These are phyloP conservation scores for Labroides dimidiatus DNA, from an alignment of 2,797 vertebrate genomes.

Conservation along the genomic window DNA sequence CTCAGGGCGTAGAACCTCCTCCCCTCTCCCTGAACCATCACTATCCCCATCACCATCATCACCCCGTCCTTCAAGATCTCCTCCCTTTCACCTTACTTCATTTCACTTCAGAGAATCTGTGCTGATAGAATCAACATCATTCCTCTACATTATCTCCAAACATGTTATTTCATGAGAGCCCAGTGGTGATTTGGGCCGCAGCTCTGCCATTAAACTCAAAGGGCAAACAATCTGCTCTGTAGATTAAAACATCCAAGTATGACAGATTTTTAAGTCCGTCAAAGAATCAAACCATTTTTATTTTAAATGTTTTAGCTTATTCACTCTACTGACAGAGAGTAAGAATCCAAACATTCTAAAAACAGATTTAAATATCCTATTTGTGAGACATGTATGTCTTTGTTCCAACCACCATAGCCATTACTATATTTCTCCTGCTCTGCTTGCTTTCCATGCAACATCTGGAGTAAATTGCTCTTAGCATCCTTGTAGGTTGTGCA, in stretches of 20 bases:
- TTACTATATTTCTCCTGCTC: too few species aligned
- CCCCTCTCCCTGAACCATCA: background rate
- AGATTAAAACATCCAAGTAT: background rate
- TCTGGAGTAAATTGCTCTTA: too few species aligned
- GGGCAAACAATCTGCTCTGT: background rate
- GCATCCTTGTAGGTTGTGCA: too few species aligned
- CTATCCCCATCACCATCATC: background rate
- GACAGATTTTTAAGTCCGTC: too few species aligned
- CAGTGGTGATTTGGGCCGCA: slow-evolving; percentile 7
- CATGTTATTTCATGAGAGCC: slow-evolving; percentile 6
- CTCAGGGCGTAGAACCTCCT: slow-evolving; percentile 40
- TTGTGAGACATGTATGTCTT: too few species aligned
- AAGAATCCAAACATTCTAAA: too few species aligned
- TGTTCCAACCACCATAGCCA: too few species aligned
- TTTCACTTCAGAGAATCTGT: slow-evolving; percentile 22
- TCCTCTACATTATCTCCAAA: slow-evolving; percentile 29
- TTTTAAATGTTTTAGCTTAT: too few species aligned
- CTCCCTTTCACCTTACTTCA: slow-evolving; percentile 16
- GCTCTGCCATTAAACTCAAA: slow-evolving; percentile 14
- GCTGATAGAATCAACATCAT: slow-evolving; percentile 37
- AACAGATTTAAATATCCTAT: too few species aligned
- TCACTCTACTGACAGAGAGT: too few species aligned
- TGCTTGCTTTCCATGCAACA: too few species aligned
- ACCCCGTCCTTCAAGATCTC: background rate
- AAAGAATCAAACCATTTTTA: too few species aligned